These are phyloP conservation scores for Microcebus lehilahytsara DNA, from an alignment of 2,113 vertebrate genomes.

Conservation along the genomic window DNA sequence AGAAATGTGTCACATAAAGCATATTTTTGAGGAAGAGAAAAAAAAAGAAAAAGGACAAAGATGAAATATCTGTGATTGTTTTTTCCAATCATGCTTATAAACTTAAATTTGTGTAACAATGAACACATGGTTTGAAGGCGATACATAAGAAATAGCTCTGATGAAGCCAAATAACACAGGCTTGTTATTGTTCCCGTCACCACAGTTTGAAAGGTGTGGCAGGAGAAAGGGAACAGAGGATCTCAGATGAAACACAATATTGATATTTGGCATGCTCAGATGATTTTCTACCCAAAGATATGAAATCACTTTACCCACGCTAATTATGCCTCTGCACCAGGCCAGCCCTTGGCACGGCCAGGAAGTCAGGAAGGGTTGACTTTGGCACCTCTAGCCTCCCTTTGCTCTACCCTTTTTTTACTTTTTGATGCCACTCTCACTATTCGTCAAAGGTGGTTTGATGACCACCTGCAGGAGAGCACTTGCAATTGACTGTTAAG, in stretches of 20 bases:
- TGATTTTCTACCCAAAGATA: conserved; percentile 74
- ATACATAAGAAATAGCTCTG: conserved; percentile 28
- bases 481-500: neutral
- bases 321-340: conserved; percentile 34
- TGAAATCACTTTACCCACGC: conserved; percentile 66
- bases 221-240: conserved; percentile 62
- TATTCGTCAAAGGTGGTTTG: neutral
- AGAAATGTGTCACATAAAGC: neutral
- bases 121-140: conserved; percentile 10
- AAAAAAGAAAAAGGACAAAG: neutral
- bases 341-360: neutral
- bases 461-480: neutral
- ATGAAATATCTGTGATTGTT: neutral
- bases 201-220: conserved; percentile 76
- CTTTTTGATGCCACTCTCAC: neutral
- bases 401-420: neutral
- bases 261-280: conserved; percentile 72
- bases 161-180: conserved; percentile 50
- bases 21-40: neutral
- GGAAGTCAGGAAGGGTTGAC: neutral
- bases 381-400: neutral
- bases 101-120: conserved; percentile 18
- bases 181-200: conserved; percentile 72
- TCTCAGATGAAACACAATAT: conserved; percentile 78
- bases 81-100: neutral